Percentiles rank a stretch among this genome's conserved stretches.
These are phyloP conservation scores for Diabrotica undecimpunctata DNA, from an alignment of 1,140 invertebrate genomes.

Conservation along the genomic window DNA sequence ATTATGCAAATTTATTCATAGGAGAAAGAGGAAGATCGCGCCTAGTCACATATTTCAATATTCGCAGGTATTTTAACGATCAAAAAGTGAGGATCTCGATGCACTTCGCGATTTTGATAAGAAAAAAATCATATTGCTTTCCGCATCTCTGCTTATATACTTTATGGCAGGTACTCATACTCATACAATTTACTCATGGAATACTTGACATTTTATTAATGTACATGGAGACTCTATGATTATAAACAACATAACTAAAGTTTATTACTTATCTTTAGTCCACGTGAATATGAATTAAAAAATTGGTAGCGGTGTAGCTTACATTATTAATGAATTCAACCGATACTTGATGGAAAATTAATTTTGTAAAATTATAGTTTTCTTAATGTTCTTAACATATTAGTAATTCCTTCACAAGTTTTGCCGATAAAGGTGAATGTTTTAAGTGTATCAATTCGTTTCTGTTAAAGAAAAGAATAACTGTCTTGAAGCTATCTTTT, in stretches of 20 bases:
- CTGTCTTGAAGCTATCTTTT: too few relatives aligned
- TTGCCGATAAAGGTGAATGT: too few relatives aligned
- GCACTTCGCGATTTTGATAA: not conserved
- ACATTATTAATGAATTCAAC: too few relatives aligned
- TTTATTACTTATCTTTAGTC: too few relatives aligned
- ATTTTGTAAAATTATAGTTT: too few relatives aligned
- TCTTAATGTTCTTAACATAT: too few relatives aligned
- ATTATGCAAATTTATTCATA: conserved; percentile 3
- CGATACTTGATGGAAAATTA: too few relatives aligned
- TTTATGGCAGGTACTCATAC: not conserved
- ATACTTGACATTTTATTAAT: not conserved
- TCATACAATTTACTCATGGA: not conserved
- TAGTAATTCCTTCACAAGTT: too few relatives aligned
- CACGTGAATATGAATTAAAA: too few relatives aligned
- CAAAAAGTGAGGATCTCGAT: conserved; percentile 6
- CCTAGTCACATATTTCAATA: not conserved
- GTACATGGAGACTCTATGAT: not conserved
- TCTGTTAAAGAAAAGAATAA: too few relatives aligned
- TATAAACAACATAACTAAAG: not conserved
- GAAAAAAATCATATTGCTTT: conserved; percentile 7
- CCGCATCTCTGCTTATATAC: conserved; percentile 9
- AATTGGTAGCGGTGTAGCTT: too few relatives aligned
- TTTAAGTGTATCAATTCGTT: too few relatives aligned
- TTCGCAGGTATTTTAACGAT: conserved; percentile 13
- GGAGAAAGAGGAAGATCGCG: not conserved